Evolutionary conservation across 2,113 vertebrate genomes (phyloP), one percentile per base, ranked within the genome.

Genomic region (Prochilodus magdalenae): DNA sequence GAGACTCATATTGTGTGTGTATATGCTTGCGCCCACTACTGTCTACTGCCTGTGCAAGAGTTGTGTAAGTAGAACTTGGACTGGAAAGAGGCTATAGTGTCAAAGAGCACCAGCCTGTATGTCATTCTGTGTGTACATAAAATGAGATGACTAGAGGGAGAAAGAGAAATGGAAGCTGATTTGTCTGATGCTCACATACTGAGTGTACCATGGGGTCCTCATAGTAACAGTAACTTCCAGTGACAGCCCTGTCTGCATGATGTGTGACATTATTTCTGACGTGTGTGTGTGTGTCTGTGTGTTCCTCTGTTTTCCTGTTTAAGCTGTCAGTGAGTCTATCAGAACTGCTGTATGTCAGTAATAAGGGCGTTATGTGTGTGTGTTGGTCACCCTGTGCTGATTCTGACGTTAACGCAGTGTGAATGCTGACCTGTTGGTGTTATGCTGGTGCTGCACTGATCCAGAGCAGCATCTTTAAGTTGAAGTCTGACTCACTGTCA

Each of bases 381-480:
- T 73, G 59, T 27, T 66, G 60, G 15, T 74, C 13, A 10, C 59
- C 7, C 57, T 36, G 29, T 27, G 66, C 57, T n/a, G 13, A 67
- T 20, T 73, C 26, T 87, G 65, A 69, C 26, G 26, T 75, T 44
- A 51, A 86, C 80, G 15, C 24, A 49, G 26, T 72, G 10, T 79
- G 77, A 79, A 51, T 51, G 47, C 30, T 77, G 49, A 49, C 73
- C 76, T 22, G n/a, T 60, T 60, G 73, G 59, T 47, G 57, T 24
- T 66, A 20, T 40, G 80, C 55, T 60, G 27, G 36, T 14, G 3
- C 11, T 22, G 5, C 13, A 27, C 51, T 90, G 88, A 91, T 86
- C 33, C 12, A 62, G 76, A 22, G 71, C 87, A 87, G 85, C 90
- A 90, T 87, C 81, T 86, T 83, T 77, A 55, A 16, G 59, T 86